A percentile compares a stretch with the other conserved stretches of the same genome.
Conservation (phyloP, 2,113 vertebrate species). For the Tyto alba region DNA sequence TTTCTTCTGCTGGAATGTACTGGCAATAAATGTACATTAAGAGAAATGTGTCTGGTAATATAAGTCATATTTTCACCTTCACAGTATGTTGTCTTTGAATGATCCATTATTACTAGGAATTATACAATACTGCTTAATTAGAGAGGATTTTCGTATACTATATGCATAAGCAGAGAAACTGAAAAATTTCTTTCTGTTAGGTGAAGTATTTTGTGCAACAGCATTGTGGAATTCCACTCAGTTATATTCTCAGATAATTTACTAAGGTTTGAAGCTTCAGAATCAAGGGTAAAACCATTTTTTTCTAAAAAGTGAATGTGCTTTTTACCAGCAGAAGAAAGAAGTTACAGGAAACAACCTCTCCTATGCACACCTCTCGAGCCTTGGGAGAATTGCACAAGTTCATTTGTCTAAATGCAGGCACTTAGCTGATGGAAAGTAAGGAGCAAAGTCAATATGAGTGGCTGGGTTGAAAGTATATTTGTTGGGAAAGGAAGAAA, state of each 20-base stretch:
- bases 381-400: not conserved
- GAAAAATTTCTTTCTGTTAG: not conserved
- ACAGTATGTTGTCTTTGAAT: not conserved
- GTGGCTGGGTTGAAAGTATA: not conserved
- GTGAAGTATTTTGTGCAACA: not conserved
- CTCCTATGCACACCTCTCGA: not conserved
- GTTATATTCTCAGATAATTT: not conserved
- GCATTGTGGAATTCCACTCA: not conserved
- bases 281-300: not conserved
- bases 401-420: not conserved
- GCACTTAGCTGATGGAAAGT: not conserved
- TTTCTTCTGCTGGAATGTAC: not conserved
- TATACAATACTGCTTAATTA: not conserved
- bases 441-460: not conserved
- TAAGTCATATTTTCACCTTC: rapidly evolving
- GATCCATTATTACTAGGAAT: not conserved
- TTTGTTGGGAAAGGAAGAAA: not conserved
- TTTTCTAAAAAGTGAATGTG: not conserved
- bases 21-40: not conserved
- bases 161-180: not conserved
- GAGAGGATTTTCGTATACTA: not conserved
- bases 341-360: not conserved
- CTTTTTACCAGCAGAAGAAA: not conserved
- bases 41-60: not conserved
- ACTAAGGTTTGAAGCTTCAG: not conserved